Evolutionary conservation across 2,888 invertebrate genomes (phyloP).

Genomic region (Amphiduros pacificus): DNA sequence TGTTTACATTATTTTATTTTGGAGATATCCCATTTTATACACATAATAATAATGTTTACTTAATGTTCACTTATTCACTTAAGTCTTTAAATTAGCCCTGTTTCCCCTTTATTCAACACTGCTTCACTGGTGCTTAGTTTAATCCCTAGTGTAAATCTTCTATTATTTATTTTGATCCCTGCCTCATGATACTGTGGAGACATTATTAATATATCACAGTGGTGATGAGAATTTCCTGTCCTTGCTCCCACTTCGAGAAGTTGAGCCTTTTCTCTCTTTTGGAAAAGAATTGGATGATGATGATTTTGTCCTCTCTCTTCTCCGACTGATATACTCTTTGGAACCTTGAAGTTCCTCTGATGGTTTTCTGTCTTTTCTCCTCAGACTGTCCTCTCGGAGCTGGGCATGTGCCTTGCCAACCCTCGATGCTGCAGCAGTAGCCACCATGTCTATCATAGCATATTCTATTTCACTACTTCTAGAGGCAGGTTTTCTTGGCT

Average conservation of each 20-base stretch:
- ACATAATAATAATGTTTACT: too few relatives aligned
- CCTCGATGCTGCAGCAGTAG: slow-evolving; percentile 53
- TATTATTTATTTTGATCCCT: too few relatives aligned
- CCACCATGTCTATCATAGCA: slow-evolving; percentile 56
- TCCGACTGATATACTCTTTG: slow-evolving; percentile 10
- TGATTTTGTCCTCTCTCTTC: not conserved
- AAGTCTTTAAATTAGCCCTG: too few relatives aligned
- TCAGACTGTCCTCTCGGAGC: slow-evolving; percentile 47
- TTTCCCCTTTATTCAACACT: too few relatives aligned
- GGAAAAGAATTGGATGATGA: not conserved
- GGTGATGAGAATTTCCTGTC: slow-evolving; percentile 14
- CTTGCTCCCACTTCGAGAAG: slow-evolving; percentile 14
- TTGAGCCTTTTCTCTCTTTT: slow-evolving; percentile 4
- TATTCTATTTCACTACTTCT: slow-evolving; percentile 41
- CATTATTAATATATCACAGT: not conserved
- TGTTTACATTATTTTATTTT: too few relatives aligned
- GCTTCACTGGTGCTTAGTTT: too few relatives aligned
- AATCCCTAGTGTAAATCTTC: too few relatives aligned
- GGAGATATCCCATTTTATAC: too few relatives aligned
- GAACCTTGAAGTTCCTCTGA: slow-evolving; percentile 12
- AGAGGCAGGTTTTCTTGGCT: not conserved
- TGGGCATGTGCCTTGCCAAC: slow-evolving; percentile 54
- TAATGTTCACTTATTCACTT: too few relatives aligned
- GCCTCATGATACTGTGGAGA: too few relatives aligned
- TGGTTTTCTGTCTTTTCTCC: slow-evolving; percentile 8